These are phyloP conservation scores for Spongilla lacustris DNA, from an alignment of 37 sponge, comb jelly and placozoan genomes.

Conservation along the genomic window DNA sequence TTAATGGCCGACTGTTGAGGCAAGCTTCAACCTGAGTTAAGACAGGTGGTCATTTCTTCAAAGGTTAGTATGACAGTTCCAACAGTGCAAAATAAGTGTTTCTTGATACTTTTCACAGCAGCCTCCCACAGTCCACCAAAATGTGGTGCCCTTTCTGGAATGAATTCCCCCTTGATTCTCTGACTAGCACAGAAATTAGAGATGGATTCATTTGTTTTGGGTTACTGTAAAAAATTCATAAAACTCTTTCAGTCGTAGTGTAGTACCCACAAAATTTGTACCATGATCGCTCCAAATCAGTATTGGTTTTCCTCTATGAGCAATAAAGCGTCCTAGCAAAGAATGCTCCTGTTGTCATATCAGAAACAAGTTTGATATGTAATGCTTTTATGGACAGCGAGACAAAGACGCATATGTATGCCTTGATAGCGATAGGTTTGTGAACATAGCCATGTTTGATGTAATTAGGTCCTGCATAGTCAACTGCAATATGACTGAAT, in stretches of 20 bases:
- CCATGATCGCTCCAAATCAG: slow-evolving; percentile 59
- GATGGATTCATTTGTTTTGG: slow-evolving; percentile 16
- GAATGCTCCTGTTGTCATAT: slow-evolving; percentile 45
- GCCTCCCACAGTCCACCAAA: slow-evolving; percentile 54
- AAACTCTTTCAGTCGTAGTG: slow-evolving; percentile 29
- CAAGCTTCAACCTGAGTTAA: too few relatives aligned
- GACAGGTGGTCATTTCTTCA: too few relatives aligned
- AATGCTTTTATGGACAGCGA: slow-evolving; percentile 50
- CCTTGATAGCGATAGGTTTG: slow-evolving; percentile 17
- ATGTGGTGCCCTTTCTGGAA: slow-evolving; percentile 31
- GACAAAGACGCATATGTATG: slow-evolving; percentile 40
- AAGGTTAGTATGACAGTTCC: too few relatives aligned
- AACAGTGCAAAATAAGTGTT: too few relatives aligned
- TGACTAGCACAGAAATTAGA: slow-evolving; percentile 36
- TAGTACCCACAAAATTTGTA: slow-evolving; percentile 51
- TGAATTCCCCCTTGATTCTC: slow-evolving; percentile 43
- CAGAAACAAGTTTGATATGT: slow-evolving; percentile 48
- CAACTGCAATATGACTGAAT: slow-evolving; percentile 44
- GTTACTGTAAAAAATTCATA: slow-evolving; percentile 5
- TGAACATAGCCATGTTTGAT: slow-evolving; percentile 29
- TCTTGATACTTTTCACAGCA: slow-evolving; percentile 18
- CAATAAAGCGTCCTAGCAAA: slow-evolving; percentile 38
- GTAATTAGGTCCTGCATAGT: slow-evolving; percentile 61
- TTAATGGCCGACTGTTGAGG: too few relatives aligned
- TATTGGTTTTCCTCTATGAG: slow-evolving; percentile 39